Evolutionary conservation across 2,113 vertebrate species (phyloP).

Genomic region (Pterocles orientalis): DNA sequence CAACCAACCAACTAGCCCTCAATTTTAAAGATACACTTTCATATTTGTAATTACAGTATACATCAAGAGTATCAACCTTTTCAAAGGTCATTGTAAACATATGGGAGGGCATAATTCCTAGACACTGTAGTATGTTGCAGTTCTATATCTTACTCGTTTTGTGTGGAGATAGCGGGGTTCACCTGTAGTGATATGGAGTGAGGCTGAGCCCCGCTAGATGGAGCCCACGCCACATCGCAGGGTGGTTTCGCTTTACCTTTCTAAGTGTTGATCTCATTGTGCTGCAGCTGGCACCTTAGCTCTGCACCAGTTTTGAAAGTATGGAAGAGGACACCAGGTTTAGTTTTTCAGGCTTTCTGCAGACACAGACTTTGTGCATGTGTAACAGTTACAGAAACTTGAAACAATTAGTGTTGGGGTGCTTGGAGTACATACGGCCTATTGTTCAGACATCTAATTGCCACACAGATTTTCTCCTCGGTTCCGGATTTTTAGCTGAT

Average conservation of each 20-base stretch:
- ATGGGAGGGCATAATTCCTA: accelerated
- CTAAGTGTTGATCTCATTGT: accelerated
- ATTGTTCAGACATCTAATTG: neutral
- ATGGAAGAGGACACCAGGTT: neutral
- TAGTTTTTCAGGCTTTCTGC: neutral
- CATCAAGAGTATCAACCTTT: neutral
- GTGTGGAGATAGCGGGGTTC: neutral
- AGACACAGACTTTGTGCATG: neutral
- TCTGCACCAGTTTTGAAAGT: neutral
- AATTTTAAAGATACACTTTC: neutral
- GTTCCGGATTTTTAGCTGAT: neutral
- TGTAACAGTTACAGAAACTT: neutral
- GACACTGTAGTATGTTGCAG: neutral
- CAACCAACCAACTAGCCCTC: neutral
- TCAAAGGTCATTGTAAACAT: neutral
- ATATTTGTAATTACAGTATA: neutral
- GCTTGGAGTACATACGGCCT: neutral
- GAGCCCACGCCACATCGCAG: neutral
- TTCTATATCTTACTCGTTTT: neutral
- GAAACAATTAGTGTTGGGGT: neutral
- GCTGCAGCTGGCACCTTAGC: neutral
- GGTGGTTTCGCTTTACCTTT: neutral
- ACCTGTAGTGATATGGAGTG: accelerated
- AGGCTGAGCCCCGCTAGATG: slow-evolving; percentile 36
- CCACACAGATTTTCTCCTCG: neutral